Evolutionary conservation across 2,113 vertebrate genomes (phyloP).

Genomic region (Anguilla rostrata): DNA sequence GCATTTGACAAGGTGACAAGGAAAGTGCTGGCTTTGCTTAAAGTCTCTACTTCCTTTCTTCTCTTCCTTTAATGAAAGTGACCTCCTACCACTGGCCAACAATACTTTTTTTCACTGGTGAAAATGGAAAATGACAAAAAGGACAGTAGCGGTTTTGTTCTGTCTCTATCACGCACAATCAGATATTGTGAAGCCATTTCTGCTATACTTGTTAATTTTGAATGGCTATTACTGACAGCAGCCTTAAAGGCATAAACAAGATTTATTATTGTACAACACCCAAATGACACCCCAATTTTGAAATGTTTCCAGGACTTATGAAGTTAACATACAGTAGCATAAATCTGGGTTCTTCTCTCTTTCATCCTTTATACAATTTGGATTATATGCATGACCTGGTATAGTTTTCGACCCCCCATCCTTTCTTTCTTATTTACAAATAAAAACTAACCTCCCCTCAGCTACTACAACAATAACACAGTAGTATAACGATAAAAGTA

Average conservation of each 20-base stretch:
- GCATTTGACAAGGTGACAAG: not conserved
- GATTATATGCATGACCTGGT: no score
- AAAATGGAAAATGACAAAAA: not conserved
- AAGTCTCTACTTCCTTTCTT: not conserved
- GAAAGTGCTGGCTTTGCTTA: conserved; percentile 2
- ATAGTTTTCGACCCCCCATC: no score
- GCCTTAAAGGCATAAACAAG: no score
- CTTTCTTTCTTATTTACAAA: no score
- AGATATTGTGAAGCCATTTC: not conserved
- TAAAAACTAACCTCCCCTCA: not conserved
- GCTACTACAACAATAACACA: not conserved
- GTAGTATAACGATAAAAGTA: not conserved
- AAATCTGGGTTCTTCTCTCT: not conserved
- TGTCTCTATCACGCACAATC: not conserved
- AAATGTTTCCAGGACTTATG: not conserved
- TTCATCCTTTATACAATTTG: not conserved
- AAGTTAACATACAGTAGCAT: not conserved
- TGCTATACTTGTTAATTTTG: no score
- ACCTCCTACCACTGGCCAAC: not conserved
- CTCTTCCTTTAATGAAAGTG: not conserved
- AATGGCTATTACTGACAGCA: no score
- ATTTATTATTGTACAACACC: no score
- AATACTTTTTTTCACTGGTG: not conserved
- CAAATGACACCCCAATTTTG: no score
- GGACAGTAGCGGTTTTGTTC: not conserved